A percentile compares a stretch with the other conserved stretches of the same genome.
These are phyloP conservation scores for Calosoma granatense DNA, from an alignment of 1,140 invertebrate genomes.

Conservation along the genomic window DNA sequence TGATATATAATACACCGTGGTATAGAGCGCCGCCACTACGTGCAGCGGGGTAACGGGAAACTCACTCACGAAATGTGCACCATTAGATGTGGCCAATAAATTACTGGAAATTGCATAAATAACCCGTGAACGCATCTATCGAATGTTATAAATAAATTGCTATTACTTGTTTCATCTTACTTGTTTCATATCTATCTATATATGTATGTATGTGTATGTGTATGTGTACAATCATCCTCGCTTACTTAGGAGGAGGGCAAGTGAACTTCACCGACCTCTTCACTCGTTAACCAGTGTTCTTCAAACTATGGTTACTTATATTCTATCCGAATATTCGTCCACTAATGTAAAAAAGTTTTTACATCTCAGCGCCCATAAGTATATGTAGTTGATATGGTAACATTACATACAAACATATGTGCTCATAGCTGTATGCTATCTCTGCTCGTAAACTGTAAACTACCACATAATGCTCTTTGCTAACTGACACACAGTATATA, in stretches of 20 bases:
- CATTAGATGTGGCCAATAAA: constrained; percentile 2
- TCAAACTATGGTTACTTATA: background rate
- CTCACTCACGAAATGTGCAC: background rate
- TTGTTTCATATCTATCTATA: no score
- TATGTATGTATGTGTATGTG: no score
- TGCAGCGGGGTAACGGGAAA: background rate
- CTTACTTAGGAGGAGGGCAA: background rate
- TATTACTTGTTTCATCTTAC: background rate
- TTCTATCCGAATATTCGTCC: no score
- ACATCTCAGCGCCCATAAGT: no score
- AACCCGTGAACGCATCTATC: background rate
- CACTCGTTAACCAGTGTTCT: background rate
- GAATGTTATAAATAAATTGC: constrained; percentile 7
- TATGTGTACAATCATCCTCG: background rate
- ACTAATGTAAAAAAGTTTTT: no score
- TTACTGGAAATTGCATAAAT: constrained; percentile 6
- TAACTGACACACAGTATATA: no score
- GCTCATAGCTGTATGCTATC: background rate
- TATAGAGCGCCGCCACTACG: no score
- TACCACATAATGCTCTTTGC: background rate
- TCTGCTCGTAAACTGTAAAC: background rate
- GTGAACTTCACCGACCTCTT: background rate
- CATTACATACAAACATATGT: background rate
- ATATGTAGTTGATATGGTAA: no score
- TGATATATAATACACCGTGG: no score